These are phyloP conservation scores for Nothura maculosa DNA, from an alignment of 2,797 vertebrate species.

Conservation along the genomic window DNA sequence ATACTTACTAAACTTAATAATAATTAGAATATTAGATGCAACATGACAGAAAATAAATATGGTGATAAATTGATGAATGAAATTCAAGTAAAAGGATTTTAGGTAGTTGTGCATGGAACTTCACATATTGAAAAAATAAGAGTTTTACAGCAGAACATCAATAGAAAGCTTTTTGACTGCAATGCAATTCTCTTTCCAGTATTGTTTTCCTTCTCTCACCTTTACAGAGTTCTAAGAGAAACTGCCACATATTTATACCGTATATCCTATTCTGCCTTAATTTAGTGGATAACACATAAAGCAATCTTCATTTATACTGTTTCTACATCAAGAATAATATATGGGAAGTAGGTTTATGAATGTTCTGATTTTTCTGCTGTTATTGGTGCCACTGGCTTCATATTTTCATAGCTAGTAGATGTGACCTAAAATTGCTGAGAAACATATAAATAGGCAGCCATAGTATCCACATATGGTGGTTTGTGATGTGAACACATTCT, in stretches of 20 bases:
- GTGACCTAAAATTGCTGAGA: constrained; percentile 59
- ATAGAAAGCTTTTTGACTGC: background rate
- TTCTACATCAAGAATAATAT: background rate
- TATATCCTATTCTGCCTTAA: background rate
- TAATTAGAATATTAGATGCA: background rate
- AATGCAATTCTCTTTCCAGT: background rate
- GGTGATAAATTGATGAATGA: background rate
- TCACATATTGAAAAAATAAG: background rate
- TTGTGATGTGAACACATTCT: constrained; percentile 46
- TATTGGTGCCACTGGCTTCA: constrained; percentile 18
- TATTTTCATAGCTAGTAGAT: constrained; percentile 32
- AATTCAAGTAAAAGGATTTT: background rate
- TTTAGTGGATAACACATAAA: constrained; percentile 13
- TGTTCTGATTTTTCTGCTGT: constrained; percentile 46
- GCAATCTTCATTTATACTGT: constrained; percentile 1
- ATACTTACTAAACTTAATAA: background rate
- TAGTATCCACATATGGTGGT: background rate
- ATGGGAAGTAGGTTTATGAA: constrained; percentile 54
- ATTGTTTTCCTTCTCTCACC: background rate
- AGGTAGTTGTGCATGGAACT: background rate
- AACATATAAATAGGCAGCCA: constrained; percentile 37
- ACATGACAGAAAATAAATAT: background rate
- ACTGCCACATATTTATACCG: background rate
- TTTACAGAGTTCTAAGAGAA: background rate
- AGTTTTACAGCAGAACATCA: background rate